Evolutionary conservation across 1,140 invertebrate species (phyloP).

Genomic region (Aphaenogaster floridana): DNA sequence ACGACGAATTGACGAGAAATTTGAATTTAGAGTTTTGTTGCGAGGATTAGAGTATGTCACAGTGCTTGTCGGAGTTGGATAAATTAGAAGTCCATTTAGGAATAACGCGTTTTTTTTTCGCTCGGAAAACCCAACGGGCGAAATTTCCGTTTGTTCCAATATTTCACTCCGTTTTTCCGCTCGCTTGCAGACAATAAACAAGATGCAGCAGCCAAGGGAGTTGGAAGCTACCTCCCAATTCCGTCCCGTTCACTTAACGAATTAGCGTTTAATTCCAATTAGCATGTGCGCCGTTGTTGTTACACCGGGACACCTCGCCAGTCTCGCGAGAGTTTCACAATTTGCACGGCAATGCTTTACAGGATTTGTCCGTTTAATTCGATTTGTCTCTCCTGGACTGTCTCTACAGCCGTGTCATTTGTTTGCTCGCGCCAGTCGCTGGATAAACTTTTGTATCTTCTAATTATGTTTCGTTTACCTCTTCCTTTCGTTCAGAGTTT

Average conservation of each 20-base stretch:
- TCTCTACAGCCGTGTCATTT: conserved; percentile 19
- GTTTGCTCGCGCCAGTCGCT: conserved; percentile 24
- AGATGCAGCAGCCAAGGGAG: conserved; percentile 14
- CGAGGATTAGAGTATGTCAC: background rate
- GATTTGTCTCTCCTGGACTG: conserved; percentile 20
- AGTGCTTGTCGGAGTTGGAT: background rate
- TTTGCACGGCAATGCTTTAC: conserved; percentile 35
- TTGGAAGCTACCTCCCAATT: background rate
- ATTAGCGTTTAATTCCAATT: conserved; percentile 62
- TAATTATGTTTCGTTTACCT: background rate
- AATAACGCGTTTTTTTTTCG: background rate
- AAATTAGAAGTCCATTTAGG: conserved; percentile 14
- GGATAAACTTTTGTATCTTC: conserved; percentile 35
- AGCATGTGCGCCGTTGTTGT: conserved; percentile 16
- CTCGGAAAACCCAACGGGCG: background rate
- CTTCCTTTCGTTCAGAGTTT: background rate
- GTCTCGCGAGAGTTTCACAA: conserved; percentile 45
- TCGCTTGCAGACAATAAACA: conserved; percentile 17
- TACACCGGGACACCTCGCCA: background rate
- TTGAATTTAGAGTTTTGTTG: background rate
- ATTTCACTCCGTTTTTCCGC: conserved; percentile 14
- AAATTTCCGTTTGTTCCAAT: conserved; percentile 26
- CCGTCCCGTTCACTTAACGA: conserved; percentile 38
- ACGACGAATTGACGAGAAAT: background rate
- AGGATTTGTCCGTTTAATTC: conserved; percentile 42